These are phyloP conservation scores for Hepsetus odoe DNA, from an alignment of 2,113 vertebrate genomes.

Conservation along the genomic window DNA sequence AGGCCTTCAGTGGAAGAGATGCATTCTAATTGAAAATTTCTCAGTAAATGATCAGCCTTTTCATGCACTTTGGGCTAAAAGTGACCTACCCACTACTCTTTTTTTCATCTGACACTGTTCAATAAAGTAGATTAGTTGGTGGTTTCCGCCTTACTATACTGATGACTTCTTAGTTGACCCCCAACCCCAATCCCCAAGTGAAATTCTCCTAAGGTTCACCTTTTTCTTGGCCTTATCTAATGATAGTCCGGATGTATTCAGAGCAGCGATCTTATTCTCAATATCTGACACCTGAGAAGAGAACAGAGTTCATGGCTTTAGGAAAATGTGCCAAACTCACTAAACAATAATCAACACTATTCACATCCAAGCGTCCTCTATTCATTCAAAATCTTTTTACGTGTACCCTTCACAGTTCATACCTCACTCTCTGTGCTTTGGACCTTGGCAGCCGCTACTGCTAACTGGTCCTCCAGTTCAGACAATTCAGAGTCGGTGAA, in stretches of 20 bases:
- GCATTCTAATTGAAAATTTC: background rate
- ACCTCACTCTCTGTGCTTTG: slow-evolving; percentile 83
- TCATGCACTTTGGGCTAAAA: too few relatives aligned
- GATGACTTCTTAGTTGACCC: too few relatives aligned
- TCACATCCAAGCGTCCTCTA: too few relatives aligned
- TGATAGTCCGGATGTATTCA: slow-evolving; percentile 76
- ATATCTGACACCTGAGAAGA: slow-evolving; percentile 86
- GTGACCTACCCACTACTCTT: too few relatives aligned
- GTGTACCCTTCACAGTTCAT: too few relatives aligned
- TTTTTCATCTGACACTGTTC: too few relatives aligned
- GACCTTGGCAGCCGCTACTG: slow-evolving; percentile 76
- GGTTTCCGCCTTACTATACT: too few relatives aligned
- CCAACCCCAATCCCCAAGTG: too few relatives aligned
- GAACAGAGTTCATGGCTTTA: background rate
- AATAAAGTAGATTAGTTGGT: too few relatives aligned
- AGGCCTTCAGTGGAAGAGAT: background rate
- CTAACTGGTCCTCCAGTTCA: slow-evolving; percentile 88
- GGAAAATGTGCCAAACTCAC: background rate
- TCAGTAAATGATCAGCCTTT: background rate
- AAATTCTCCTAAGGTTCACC: slow-evolving; percentile 59
- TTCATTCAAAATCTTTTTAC: too few relatives aligned
- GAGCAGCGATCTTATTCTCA: slow-evolving; percentile 84
- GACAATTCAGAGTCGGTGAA: slow-evolving; percentile 83
- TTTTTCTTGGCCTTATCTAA: slow-evolving; percentile 79
- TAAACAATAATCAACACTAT: background rate